Percentiles rank a stretch among this genome's conserved stretches.
phyloP scores from a whole-genome alignment of 2,888 invertebrate species.

The Gandaritis pyraliata region DNA sequence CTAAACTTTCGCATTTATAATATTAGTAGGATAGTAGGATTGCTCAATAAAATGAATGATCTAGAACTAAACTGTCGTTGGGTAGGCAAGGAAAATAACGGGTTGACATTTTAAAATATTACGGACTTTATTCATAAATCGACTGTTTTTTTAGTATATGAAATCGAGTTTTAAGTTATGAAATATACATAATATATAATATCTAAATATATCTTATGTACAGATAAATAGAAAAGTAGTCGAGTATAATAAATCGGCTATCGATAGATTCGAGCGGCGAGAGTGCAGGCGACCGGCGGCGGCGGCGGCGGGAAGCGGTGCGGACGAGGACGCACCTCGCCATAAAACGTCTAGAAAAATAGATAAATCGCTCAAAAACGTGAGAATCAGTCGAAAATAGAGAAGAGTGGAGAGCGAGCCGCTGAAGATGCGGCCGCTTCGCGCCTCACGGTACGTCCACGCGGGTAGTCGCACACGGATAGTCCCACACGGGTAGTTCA shows the following conservation, averaged over 20 bases:
- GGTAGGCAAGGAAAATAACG: constrained; percentile 38
- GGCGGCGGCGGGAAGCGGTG: constrained; percentile 74
- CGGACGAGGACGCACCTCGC: constrained; percentile 82
- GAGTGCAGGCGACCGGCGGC: constrained; percentile 80
- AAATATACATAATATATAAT: constrained; percentile 84
- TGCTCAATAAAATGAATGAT: too few species aligned
- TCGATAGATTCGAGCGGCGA: constrained; percentile 82
- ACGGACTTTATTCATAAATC: constrained; percentile 81
- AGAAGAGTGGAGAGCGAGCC: constrained; percentile 69
- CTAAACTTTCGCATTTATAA: too few species aligned
- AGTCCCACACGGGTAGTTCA: constrained; percentile 1
- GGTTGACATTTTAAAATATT: constrained; percentile 56
- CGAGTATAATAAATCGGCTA: constrained; percentile 82
- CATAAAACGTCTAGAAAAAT: constrained; percentile 84
- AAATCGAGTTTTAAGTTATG: constrained; percentile 83
- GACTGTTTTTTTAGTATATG: constrained; percentile 82
- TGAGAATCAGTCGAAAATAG: constrained; percentile 82
- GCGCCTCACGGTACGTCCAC: constrained; percentile 40
- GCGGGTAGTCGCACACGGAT: background rate
- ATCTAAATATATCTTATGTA: constrained; percentile 85
- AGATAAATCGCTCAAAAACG: constrained; percentile 85
- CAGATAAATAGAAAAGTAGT: constrained; percentile 84
- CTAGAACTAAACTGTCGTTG: too few species aligned
- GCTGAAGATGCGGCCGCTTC: constrained; percentile 43
- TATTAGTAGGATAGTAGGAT: too few species aligned